A percentile compares a stretch with the other conserved stretches of the same genome.
phyloP scores from a whole-genome alignment of 2,888 invertebrate genomes.

The Notodonta dromedarius region DNA sequence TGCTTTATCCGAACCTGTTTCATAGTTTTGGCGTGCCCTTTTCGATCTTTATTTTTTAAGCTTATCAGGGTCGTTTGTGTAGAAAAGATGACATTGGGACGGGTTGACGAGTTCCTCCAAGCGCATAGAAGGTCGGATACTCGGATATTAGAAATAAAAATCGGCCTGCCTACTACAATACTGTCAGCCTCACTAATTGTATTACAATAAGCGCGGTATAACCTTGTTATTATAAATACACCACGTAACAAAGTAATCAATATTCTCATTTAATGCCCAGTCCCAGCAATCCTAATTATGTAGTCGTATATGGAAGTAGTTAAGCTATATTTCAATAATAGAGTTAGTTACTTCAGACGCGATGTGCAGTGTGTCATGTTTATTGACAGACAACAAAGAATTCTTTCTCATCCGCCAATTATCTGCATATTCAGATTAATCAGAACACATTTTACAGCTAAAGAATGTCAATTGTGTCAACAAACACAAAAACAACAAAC shows the following conservation, averaged over 20 bases:
- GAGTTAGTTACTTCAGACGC: not conserved
- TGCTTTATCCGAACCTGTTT: not conserved
- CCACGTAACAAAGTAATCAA: no score
- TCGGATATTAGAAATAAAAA: not conserved
- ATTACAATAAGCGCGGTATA: no score
- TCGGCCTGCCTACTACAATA: no score
- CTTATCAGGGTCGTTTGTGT: slow-evolving; percentile 1
- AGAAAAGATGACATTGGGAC: not conserved
- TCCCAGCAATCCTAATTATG: no score
- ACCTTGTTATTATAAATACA: no score
- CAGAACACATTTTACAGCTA: slow-evolving; percentile 55
- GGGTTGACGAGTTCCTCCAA: not conserved
- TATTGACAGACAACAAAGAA: slow-evolving; percentile 13
- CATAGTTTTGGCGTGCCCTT: not conserved
- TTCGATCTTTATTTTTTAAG: not conserved
- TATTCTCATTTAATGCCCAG: no score
- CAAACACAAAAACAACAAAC: slow-evolving; percentile 60
- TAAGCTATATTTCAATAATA: not conserved
- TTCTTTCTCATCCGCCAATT: slow-evolving; percentile 28
- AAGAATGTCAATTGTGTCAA: slow-evolving; percentile 63
- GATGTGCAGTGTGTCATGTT: not conserved
- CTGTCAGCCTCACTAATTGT: no score
- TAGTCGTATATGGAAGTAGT: no score
- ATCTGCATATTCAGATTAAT: slow-evolving; percentile 52
- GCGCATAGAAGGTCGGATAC: not conserved